These are phyloP conservation scores for Clitarchus hookeri DNA, from an alignment of 2,888 invertebrate species.

Conservation along the genomic window DNA sequence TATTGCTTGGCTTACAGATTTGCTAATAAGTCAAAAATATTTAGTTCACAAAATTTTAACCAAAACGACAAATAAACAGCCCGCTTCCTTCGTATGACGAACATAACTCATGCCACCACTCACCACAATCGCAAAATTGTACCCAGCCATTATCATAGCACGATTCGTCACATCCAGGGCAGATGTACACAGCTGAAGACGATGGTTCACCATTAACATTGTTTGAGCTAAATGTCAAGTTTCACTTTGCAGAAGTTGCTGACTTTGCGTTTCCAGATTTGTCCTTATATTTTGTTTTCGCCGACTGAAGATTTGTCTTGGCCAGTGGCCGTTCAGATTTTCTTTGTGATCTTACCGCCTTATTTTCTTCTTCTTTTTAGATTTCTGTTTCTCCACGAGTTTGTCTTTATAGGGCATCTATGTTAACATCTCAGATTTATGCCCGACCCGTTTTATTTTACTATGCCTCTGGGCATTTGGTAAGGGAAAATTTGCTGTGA, in stretches of 20 bases:
- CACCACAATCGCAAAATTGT: not conserved
- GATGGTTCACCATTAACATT: not conserved
- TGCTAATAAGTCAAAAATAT: no score
- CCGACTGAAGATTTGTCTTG: no score
- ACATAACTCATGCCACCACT: not conserved
- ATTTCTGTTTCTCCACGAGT: not conserved
- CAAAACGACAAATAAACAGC: not conserved
- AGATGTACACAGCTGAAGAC: not conserved
- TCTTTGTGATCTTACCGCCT: not conserved
- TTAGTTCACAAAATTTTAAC: not conserved
- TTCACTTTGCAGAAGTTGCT: not conserved
- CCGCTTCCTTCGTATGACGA: not conserved
- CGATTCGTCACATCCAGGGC: not conserved
- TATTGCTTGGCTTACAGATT: no score
- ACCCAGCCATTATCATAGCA: not conserved
- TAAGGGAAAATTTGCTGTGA: not conserved
- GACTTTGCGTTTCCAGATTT: no score
- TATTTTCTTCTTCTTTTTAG: not conserved
- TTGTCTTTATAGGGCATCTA: not conserved
- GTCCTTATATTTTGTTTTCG: no score
- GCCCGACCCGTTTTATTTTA: not conserved
- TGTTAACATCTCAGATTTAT: not conserved
- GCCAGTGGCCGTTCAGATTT: no score
- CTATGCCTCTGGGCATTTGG: not conserved
- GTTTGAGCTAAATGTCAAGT: not conserved